A percentile compares a stretch with the other conserved stretches of the same genome.
Conservation (phyloP, 2,888 invertebrate species). For the Phoenoteleia sp. region DNA sequence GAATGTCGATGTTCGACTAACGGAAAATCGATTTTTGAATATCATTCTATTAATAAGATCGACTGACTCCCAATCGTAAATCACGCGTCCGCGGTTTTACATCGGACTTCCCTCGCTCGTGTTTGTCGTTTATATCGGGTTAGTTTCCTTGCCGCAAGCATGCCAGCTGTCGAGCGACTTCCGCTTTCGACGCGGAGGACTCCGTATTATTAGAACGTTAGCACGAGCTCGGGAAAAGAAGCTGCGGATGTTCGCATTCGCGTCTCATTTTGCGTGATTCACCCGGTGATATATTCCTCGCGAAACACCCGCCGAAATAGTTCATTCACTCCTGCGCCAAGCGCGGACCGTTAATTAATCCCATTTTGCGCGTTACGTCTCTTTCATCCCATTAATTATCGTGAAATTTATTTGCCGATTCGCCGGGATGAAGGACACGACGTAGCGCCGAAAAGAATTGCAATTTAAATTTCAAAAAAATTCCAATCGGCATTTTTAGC, state of each 20-base stretch:
- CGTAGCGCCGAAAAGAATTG: conserved; percentile 23
- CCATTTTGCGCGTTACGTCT: too few relatives aligned
- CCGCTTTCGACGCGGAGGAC: conserved; percentile 64
- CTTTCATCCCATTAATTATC: conserved; percentile 5
- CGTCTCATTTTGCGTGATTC: conserved; percentile 45
- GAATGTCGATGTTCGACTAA: too few relatives aligned
- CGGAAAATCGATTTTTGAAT: conserved; percentile 33
- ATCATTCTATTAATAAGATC: conserved; percentile 51
- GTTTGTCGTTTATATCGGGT: conserved; percentile 67
- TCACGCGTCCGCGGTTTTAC: conserved; percentile 57
- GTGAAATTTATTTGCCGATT: conserved; percentile 6
- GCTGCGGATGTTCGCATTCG: conserved; percentile 39
- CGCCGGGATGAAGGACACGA: conserved; percentile 4
- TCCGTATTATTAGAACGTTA: conserved; percentile 62
- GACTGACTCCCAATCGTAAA: conserved; percentile 54
- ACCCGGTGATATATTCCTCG: conserved; percentile 21
- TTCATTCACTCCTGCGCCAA: conserved; percentile 37
- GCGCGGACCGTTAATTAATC: too few relatives aligned
- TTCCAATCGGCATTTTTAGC: conserved; percentile 54
- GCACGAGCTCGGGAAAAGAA: conserved; percentile 57
- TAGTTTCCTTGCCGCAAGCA: conserved; percentile 65
- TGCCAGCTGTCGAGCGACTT: conserved; percentile 69
- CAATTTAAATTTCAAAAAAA: conserved; percentile 55
- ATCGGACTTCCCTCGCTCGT: conserved; percentile 48
- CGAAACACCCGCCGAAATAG: not conserved